These are phyloP conservation scores for Acleris holmiana DNA, from an alignment of 2,888 invertebrate genomes.

Conservation along the genomic window DNA sequence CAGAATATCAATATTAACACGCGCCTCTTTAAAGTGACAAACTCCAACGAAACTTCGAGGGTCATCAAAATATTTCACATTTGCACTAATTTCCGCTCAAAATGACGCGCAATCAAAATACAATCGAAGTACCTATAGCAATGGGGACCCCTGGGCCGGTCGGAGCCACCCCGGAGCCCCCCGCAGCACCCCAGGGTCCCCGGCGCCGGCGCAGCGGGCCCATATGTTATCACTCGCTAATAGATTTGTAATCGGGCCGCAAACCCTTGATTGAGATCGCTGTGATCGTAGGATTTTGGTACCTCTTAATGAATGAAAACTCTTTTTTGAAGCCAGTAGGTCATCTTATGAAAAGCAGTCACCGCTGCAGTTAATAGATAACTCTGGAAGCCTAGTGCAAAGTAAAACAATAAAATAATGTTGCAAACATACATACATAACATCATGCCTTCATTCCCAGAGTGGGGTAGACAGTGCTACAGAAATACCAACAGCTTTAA, in stretches of 20 bases:
- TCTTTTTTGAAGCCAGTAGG: too few species aligned
- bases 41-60: not conserved
- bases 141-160: not conserved
- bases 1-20: too few species aligned
- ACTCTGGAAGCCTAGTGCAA: too few species aligned
- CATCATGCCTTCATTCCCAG: too few species aligned
- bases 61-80: conserved; percentile 9
- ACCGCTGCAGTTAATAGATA: too few species aligned
- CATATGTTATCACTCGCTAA: conserved; percentile 72
- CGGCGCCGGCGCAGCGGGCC: conserved; percentile 51
- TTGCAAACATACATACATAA: too few species aligned
- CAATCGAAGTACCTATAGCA: conserved; percentile 10
- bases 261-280: conserved; percentile 53
- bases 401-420: too few species aligned
- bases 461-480: too few species aligned
- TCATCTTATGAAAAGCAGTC: too few species aligned
- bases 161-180: conserved; percentile 13
- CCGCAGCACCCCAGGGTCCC: conserved; percentile 4
- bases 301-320: too few species aligned
- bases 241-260: conserved; percentile 74
- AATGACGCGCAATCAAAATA: conserved; percentile 31
- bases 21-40: too few species aligned
- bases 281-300: not conserved
- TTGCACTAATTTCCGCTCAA: conserved; percentile 30
- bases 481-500: too few species aligned